Evolutionary conservation across 1,140 invertebrate species (phyloP).

Genomic region (Lanistes nyassanus): DNA sequence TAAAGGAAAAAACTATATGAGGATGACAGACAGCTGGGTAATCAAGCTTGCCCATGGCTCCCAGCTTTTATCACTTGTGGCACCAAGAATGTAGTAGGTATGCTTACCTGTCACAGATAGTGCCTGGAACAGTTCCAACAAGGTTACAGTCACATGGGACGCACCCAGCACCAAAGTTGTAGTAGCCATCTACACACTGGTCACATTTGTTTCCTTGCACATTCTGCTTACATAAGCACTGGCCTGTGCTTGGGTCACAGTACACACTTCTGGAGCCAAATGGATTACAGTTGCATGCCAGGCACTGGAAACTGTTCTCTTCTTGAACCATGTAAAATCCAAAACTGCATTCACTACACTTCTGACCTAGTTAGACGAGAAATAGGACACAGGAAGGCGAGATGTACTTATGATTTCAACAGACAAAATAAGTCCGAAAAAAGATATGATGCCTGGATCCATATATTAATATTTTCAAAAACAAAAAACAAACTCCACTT

Average conservation of each 20-base stretch:
- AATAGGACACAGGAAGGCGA: too few relatives aligned
- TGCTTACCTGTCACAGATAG: constrained; percentile 54
- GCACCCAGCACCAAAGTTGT: constrained; percentile 76
- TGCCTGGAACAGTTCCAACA: constrained; percentile 75
- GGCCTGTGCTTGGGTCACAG: constrained; percentile 60
- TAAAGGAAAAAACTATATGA: too few relatives aligned
- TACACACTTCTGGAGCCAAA: constrained; percentile 54
- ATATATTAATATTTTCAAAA: too few relatives aligned
- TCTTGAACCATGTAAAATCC: constrained; percentile 76
- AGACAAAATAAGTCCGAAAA: too few relatives aligned
- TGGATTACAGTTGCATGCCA: constrained; percentile 62
- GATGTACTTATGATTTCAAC: too few relatives aligned
- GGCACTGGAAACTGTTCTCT: constrained; percentile 65
- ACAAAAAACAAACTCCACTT: too few relatives aligned
- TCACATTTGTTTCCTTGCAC: constrained; percentile 80
- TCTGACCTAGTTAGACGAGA: constrained; percentile 16
- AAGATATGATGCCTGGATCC: too few relatives aligned
- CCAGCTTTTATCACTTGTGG: too few relatives aligned
- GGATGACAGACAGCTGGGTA: too few relatives aligned
- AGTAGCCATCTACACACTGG: constrained; percentile 73
- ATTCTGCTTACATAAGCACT: constrained; percentile 62
- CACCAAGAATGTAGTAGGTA: background rate
- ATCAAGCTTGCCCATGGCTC: too few relatives aligned
- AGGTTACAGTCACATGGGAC: constrained; percentile 82
- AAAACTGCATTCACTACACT: constrained; percentile 87